These are phyloP conservation scores for human (Homo sapiens) DNA, from an alignment of 2,113 vertebrate species.

Conservation along the genomic window GRCh38 chr2:123127501-123128000, in stretches of 20 bases:
- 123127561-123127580: neutral
- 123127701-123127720: neutral
- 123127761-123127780: neutral
- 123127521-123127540: neutral
- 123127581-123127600: neutral
- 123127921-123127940: neutral
- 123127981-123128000: neutral
- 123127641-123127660: fast-evolving
- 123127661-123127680: neutral
- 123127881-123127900: neutral
- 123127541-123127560: neutral
- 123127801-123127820: neutral
- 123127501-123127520: neutral
- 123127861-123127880: neutral
- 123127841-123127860: neutral
- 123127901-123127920: neutral
- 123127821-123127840: neutral
- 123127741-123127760: neutral
- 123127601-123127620: neutral
- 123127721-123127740: neutral
- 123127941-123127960: neutral
- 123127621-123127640: neutral
- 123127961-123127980: neutral
- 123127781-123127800: neutral
- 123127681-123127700: neutral